Base-by-base conservation (phyloP, 2,113 vertebrate genomes). In the Silurus glanis region DNA sequence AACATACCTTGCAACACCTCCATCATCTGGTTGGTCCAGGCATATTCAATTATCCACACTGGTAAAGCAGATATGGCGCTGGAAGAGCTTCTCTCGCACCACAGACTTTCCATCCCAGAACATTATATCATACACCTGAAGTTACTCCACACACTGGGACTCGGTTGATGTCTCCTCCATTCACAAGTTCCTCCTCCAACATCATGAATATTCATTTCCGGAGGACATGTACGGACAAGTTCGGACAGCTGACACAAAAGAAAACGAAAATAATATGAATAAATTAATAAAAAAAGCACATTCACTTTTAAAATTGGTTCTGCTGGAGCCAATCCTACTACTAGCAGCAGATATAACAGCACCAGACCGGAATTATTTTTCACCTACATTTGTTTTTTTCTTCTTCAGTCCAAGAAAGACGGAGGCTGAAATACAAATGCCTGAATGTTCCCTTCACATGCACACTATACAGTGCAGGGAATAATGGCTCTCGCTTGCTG, bases 21-120 rank as follows among this genome's bases (percentile, higher is more conserved):
- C 76, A 87, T 86, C 88, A 91, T 91, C 49, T 58, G 84, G 80
- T 92, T 91, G 45, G 87, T 90, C 93, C 94, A 94, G 12, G 93
- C 87, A 2, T 92, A 88, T 89, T 95, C 94, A 47, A 94, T 91
- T 23, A 95, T 93, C 95, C 93, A 94, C 75, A 92, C 67, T 1
- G 93, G 86, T 7, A 93, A 64, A 82, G 74, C 80, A 0, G 88
- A 62, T 55, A 84, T 86, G 0, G 88, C 83, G 55, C 61, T 45
- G 23, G 71, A 82, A 23, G 82, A 88, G 9, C 64, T 80, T 47
- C 82, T 87, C 61, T 91, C 90, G 6, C 49, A 67, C 83, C 61
- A 69, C 79, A 80, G 23, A 9, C 49, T 80, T 58, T 83, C 86
- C 89, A 90, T 91, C 28, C 10, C 79, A 45, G 47, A 87, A 28